Percentiles rank a stretch among this genome's conserved stretches.
These are phyloP conservation scores for Phyllotreta cruciferae DNA, from an alignment of 2,888 invertebrate genomes.

Conservation along the genomic window DNA sequence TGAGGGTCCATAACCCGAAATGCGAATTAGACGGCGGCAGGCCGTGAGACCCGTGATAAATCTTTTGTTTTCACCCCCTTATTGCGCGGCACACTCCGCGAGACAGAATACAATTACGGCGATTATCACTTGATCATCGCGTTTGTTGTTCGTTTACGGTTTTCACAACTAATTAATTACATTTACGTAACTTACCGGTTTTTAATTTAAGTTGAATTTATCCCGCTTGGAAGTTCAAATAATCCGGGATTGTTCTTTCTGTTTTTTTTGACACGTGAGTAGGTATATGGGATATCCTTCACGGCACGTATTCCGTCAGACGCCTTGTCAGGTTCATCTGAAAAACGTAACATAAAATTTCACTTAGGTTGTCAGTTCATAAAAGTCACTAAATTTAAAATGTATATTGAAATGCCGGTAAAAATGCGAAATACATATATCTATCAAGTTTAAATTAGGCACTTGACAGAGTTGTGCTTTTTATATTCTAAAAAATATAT, in stretches of 20 bases:
- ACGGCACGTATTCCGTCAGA: slow-evolving; percentile 33
- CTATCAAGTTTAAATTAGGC: slow-evolving; percentile 9
- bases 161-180: no score
- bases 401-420: slow-evolving; percentile 17
- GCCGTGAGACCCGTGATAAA: slow-evolving; percentile 55
- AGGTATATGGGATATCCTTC: background rate
- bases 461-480: slow-evolving; percentile 4
- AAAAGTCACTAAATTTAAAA: slow-evolving; percentile 40
- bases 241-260: no score
- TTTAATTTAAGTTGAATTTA: no score
- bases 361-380: slow-evolving; percentile 45
- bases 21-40: slow-evolving; percentile 53
- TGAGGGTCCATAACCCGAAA: slow-evolving; percentile 54
- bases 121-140: slow-evolving; percentile 60
- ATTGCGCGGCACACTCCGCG: slow-evolving; percentile 38
- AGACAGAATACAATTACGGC: slow-evolving; percentile 59
- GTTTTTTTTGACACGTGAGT: no score
- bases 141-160: slow-evolving; percentile 52
- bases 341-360: slow-evolving; percentile 44
- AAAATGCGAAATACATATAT: slow-evolving; percentile 7
- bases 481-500: background rate
- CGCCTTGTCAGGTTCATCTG: slow-evolving; percentile 40
- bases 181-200: no score
- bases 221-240: no score
- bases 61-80: slow-evolving; percentile 52